Base-by-base conservation (phyloP, 2,113 vertebrate species). In the Pteruthius melanotis region DNA sequence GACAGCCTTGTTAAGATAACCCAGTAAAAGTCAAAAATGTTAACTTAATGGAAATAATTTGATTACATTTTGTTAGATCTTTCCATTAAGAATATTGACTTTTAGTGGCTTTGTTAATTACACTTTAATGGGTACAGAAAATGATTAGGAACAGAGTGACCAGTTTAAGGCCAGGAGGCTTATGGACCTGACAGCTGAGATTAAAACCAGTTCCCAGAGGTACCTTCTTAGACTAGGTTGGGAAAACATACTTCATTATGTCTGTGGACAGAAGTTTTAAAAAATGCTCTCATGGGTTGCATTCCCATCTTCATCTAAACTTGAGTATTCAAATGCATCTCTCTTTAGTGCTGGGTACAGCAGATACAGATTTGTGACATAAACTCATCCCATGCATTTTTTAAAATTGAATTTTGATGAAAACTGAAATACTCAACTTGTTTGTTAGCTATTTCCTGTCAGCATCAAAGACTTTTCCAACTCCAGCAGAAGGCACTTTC, bases 41-140 rank as follows among this genome's bases (percentile, higher is more conserved):
- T 93, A 93, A 96, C 31, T 77, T 83, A 83, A 94, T 87, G 37
- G 81, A 95, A 94, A 96, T 39, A 59, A 49, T 88, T 75, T 75
- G 15, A 91, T 83, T 88, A 95, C 8, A 56, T 94, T 92, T 87
- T 94, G 28, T 88, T 96, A 92, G 65, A 91, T 92, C 93, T 97
- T 81, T 63, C 39, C 19, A 83, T 83, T 97, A 95, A 75, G 8
- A 80, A 64, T 93, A 94, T 79, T 74, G 74, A 80, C 20, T 95
- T 96, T 81, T 54, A 93, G 50, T 83, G 50, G 16, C 42, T 96
- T 71, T 82, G 65, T 83, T 96, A 94, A 94, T 92, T 94, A 87
- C 61, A 42, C 19, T 33, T 92, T 87, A 93, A 97, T 47, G 50
- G 65, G 22, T 97, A 89, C 47, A 91, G 80, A 59, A 93, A 96